Conservation (phyloP, 2,113 vertebrate species). For the Macrotis lagotis region DNA sequence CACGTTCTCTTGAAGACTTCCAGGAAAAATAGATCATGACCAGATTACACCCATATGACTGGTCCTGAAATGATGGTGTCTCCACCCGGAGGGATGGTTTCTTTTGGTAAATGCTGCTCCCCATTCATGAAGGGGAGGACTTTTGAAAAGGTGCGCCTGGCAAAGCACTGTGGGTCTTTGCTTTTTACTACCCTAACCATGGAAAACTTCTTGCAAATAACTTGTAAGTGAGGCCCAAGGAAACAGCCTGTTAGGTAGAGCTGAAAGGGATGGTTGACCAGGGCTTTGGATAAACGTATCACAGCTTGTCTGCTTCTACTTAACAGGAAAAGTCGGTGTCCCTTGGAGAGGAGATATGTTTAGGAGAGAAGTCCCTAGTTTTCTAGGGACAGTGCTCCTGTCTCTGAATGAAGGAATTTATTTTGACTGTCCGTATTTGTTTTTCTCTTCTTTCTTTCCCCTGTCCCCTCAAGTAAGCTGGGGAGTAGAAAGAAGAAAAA, state of each 20-base stretch:
- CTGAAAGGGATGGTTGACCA: slow-evolving; percentile 78
- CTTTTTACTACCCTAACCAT: slow-evolving; percentile 68
- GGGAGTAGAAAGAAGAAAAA: too few species aligned
- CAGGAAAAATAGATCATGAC: background rate
- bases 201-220: slow-evolving; percentile 77
- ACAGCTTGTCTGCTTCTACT: slow-evolving; percentile 73
- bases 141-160: slow-evolving; percentile 68
- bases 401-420: too few species aligned
- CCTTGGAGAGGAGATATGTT: slow-evolving; percentile 75
- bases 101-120: slow-evolving; percentile 38
- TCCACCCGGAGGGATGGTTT: slow-evolving; percentile 46
- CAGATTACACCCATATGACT: slow-evolving; percentile 37
- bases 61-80: slow-evolving; percentile 32
- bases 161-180: slow-evolving; percentile 68
- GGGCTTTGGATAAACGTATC: slow-evolving; percentile 67
- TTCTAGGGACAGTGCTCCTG: background rate
- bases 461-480: too few species aligned
- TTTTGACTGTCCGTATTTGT: too few species aligned
- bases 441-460: too few species aligned
- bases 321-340: slow-evolving; percentile 73
- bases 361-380: too few species aligned
- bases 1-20: slow-evolving; percentile 13
- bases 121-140: slow-evolving; percentile 5
- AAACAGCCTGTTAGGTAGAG: slow-evolving; percentile 76
- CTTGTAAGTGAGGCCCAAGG: slow-evolving; percentile 75